Conservation (phyloP, 2,888 invertebrate genomes). For the Chymomyza procnemis region DNA sequence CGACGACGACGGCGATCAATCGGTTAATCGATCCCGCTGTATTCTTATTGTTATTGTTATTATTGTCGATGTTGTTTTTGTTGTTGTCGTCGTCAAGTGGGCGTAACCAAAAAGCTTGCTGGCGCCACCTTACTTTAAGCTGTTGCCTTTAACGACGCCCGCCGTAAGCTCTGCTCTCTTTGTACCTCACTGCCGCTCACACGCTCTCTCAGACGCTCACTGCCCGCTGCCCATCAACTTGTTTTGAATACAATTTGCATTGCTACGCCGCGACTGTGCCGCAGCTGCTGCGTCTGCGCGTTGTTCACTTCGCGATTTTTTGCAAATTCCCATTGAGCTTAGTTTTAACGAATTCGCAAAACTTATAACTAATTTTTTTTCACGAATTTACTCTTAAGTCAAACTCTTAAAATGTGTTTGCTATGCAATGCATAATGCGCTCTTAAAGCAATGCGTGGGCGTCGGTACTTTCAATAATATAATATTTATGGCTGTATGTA, state of each 20-base stretch:
- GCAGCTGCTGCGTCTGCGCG: conserved; percentile 32
- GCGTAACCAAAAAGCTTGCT: conserved; percentile 73
- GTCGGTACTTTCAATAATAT: background rate
- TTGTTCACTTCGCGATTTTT: background rate
- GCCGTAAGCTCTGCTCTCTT: conserved; percentile 36
- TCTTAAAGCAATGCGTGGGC: conserved; percentile 13
- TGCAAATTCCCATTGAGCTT: conserved; percentile 39
- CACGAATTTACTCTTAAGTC: conserved; percentile 20
- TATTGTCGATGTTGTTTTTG: conserved; percentile 22
- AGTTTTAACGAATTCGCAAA: conserved; percentile 55
- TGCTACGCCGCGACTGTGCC: background rate
- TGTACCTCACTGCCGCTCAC: conserved; percentile 20
- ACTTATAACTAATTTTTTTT: conserved; percentile 12
- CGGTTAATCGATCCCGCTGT: conserved; percentile 43
- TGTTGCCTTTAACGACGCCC: conserved; percentile 52
- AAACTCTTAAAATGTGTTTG: background rate
- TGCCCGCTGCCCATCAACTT: background rate
- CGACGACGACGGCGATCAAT: conserved; percentile 20
- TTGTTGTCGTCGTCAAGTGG: conserved; percentile 58
- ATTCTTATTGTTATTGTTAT: conserved; percentile 23
- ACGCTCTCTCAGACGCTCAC: background rate
- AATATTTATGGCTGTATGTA: background rate
- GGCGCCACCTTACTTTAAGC: conserved; percentile 75
- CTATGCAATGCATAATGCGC: background rate
- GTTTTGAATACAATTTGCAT: background rate